Evolutionary conservation across 2,888 invertebrate species (phyloP).

Genomic region (Achlya flavicornis): DNA sequence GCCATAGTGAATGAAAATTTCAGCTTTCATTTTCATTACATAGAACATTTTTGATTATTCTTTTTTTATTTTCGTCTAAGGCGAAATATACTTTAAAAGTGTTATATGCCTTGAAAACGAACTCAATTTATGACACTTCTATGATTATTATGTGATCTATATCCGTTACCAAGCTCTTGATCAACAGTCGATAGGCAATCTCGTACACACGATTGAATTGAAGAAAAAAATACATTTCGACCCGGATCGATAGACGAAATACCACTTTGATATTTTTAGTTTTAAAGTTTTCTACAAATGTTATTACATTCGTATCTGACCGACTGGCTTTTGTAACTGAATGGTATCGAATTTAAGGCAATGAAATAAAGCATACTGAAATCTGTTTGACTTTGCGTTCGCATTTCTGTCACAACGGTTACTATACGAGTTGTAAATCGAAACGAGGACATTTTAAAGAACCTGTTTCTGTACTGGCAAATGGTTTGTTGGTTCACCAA

Average conservation of each 20-base stretch:
- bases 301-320: not conserved
- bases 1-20: not conserved
- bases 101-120: not conserved
- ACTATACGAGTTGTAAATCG: conserved; percentile 50
- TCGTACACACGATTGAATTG: conserved; percentile 60
- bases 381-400: conserved; percentile 31
- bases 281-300: not conserved
- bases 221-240: conserved; percentile 52
- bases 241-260: conserved; percentile 51
- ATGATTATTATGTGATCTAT: conserved; percentile 30
- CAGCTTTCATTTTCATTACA: too few relatives aligned
- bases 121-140: conserved; percentile 28
- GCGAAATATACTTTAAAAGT: not conserved
- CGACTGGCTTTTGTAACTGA: conserved; percentile 16
- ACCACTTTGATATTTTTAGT: conserved; percentile 28
- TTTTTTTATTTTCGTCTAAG: not conserved
- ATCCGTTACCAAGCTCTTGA: conserved; percentile 54
- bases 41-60: not conserved
- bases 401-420: conserved; percentile 51
- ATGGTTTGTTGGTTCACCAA: conserved; percentile 56
- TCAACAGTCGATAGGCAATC: conserved; percentile 64
- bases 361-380: conserved; percentile 14
- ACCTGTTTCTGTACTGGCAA: conserved; percentile 56
- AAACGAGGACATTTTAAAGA: conserved; percentile 60
- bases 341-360: conserved; percentile 15